These are phyloP conservation scores for Gadopsis bispinosus DNA, from an alignment of 2,797 vertebrate species.

Conservation along the genomic window DNA sequence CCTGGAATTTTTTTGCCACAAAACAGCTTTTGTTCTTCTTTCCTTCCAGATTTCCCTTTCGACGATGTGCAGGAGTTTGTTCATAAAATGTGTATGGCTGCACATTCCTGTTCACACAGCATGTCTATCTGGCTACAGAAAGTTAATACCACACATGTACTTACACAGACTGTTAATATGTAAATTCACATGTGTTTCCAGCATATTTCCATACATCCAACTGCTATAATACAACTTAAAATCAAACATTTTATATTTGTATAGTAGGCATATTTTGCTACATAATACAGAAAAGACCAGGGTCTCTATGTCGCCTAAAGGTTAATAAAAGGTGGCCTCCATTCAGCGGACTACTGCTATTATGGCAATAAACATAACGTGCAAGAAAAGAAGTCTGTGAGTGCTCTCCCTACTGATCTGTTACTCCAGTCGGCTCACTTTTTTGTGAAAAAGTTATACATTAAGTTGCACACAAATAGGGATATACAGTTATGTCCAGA, in stretches of 20 bases:
- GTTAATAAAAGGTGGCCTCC: background rate
- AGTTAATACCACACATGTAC: background rate
- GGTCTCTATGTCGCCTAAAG: background rate
- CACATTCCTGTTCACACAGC: background rate
- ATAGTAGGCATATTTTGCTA: background rate
- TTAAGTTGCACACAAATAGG: background rate
- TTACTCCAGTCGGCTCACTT: background rate
- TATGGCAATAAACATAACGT: background rate
- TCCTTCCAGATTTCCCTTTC: too few species aligned
- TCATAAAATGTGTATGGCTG: conserved; percentile 4
- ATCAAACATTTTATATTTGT: background rate
- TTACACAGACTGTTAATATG: background rate
- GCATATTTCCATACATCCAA: background rate
- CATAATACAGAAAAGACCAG: background rate
- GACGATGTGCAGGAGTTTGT: background rate
- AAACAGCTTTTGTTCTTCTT: background rate
- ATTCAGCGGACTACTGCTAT: background rate
- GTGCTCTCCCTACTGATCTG: background rate
- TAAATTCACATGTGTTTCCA: background rate
- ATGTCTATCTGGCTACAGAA: background rate
- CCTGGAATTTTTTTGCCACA: background rate
- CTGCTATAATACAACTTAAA: too few species aligned
- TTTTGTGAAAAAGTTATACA: too few species aligned
- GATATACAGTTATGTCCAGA: background rate
- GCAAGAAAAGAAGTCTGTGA: background rate